Evolutionary conservation across 2,797 vertebrate species (phyloP).

Genomic region (Valencia hispanica): DNA sequence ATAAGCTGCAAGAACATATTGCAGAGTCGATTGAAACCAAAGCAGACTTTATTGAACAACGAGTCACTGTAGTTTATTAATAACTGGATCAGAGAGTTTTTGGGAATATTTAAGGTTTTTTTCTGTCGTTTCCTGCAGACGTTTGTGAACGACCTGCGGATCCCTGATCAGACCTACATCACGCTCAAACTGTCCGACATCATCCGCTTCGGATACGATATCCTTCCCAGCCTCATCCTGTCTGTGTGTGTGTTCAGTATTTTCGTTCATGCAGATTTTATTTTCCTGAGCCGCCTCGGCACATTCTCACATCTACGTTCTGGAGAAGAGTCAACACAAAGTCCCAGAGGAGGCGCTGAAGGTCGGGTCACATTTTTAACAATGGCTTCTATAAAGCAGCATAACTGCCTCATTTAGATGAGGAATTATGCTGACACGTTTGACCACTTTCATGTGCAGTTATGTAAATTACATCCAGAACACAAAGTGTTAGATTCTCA

Average conservation of each 20-base stretch:
- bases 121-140: conserved; percentile 78
- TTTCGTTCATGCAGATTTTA: not conserved
- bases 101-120: too few relatives aligned
- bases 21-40: not conserved
- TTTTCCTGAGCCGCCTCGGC: conserved; percentile 69
- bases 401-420: too few relatives aligned
- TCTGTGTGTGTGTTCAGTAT: not conserved
- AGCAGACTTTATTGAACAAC: not conserved
- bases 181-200: conserved; percentile 91
- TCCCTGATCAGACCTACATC: conserved; percentile 97
- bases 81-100: not conserved
- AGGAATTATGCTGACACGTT: not conserved
- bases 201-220: conserved; percentile 98
- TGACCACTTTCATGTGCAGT: not conserved
- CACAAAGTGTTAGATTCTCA: not conserved
- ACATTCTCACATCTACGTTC: conserved; percentile 93
- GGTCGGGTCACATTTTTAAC: conserved; percentile 74
- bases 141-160: conserved; percentile 94
- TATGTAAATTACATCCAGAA: not conserved
- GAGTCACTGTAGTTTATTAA: not conserved
- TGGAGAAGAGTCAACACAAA: conserved; percentile 94
- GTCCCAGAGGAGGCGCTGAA: conserved; percentile 96
- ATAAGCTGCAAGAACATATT: not conserved
- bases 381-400: too few relatives aligned
- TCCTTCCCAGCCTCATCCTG: conserved; percentile 77